These are phyloP conservation scores for Amniataba percoides DNA, from an alignment of 2,797 vertebrate species.

Conservation along the genomic window DNA sequence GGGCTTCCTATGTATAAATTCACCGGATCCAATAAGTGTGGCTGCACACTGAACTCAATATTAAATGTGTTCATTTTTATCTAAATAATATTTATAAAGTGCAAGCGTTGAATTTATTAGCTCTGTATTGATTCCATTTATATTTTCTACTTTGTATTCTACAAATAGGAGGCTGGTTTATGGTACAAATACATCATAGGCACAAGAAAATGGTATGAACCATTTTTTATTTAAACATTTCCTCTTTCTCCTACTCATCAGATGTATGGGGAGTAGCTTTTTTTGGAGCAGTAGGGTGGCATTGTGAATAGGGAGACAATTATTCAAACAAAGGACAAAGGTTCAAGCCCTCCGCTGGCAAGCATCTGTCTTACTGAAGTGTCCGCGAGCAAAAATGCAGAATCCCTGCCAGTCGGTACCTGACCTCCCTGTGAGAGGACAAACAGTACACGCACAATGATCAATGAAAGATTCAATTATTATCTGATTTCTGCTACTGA, in stretches of 20 bases:
- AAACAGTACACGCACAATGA: slow-evolving; percentile 52
- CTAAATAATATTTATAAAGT: slow-evolving; percentile 23
- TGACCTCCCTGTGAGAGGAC: slow-evolving; percentile 65
- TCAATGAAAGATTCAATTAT: slow-evolving; percentile 65
- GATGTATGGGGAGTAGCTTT: slow-evolving; percentile 29
- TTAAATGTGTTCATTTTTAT: slow-evolving; percentile 8
- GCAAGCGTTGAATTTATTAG: slow-evolving; percentile 15
- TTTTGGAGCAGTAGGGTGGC: slow-evolving; percentile 39
- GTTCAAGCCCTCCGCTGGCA: slow-evolving; percentile 71
- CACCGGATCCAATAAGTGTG: slow-evolving; percentile 18
- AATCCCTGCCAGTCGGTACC: slow-evolving; percentile 58
- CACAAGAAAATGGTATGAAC: neutral
- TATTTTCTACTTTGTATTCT: slow-evolving; percentile 12
- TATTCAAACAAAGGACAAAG: slow-evolving; percentile 67
- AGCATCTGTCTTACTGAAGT: slow-evolving; percentile 66
- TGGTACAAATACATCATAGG: slow-evolving; percentile 11
- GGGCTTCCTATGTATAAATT: slow-evolving; percentile 37
- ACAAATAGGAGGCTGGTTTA: slow-evolving; percentile 17
- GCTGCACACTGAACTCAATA: slow-evolving; percentile 39
- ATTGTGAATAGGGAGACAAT: slow-evolving; percentile 61
- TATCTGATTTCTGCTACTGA: slow-evolving; percentile 57
- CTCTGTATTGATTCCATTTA: slow-evolving; percentile 6
- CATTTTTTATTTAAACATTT: slow-evolving; percentile 14
- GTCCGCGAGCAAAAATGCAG: slow-evolving; percentile 58
- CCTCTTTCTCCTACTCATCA: slow-evolving; percentile 11